phyloP scores from a whole-genome alignment of 2,113 vertebrate species.

The Copsychus sechellarum region DNA sequence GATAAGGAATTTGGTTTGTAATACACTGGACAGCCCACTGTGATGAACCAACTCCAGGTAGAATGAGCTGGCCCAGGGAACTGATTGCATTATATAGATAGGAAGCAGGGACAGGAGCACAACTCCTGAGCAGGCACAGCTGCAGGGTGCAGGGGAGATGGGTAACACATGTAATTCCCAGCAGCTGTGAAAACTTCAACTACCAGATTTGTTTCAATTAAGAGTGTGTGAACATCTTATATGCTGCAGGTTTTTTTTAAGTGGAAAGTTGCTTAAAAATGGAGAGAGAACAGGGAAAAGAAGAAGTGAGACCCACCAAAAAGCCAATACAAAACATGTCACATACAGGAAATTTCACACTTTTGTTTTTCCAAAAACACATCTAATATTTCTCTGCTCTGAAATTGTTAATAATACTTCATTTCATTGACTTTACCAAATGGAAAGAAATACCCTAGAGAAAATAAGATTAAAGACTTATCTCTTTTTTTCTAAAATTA shows the following conservation, averaged over 20 bases:
- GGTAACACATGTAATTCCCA: neutral
- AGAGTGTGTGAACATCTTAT: neutral
- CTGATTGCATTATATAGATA: neutral
- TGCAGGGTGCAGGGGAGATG: neutral
- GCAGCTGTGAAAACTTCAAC: neutral
- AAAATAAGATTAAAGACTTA: neutral
- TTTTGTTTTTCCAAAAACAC: neutral
- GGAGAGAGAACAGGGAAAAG: neutral
- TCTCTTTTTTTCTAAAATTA: neutral
- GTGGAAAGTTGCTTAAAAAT: neutral
- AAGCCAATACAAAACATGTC: neutral
- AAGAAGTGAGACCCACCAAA: neutral
- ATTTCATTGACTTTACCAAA: neutral
- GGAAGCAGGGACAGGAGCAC: neutral
- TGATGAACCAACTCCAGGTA: neutral
- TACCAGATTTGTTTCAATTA: neutral
- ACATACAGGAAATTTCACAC: neutral
- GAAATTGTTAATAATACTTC: neutral
- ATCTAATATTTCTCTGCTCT: neutral
- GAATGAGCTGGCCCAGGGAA: neutral
- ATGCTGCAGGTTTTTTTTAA: neutral
- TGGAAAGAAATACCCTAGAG: neutral
- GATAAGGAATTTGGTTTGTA: neutral
- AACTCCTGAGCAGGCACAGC: neutral
- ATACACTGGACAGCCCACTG: neutral